Base-by-base conservation (phyloP, 1,140 invertebrate species). In the Dinoponera quadriceps region DNA sequence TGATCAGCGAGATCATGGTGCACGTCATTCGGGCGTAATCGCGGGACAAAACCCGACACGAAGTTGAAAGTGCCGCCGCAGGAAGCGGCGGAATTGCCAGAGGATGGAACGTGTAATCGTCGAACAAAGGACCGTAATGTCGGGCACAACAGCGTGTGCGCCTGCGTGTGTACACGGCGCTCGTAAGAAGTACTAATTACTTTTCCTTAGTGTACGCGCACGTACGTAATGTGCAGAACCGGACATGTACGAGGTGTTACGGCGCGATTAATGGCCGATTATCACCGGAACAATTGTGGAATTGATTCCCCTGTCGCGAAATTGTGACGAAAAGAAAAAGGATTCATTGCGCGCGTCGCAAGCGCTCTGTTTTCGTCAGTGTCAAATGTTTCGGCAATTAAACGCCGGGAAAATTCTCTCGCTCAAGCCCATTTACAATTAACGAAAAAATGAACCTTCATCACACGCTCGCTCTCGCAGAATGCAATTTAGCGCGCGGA, bases 121-220 rank as follows among this genome's bases (percentile, higher is more conserved):
- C 4, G 18, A 74, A 74, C 75, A 63, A 75, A 69, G 55, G 20
- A 5, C 13, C 44, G 29, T 68, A 55, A 77, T 72, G 18, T 60
- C n/a, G 11, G 9, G 33, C 13, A 71, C 3, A 71, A 71, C 54
- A 51, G 51, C 16, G 13, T 20, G 49, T 49, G 66, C 63, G 51
- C 29, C 18, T 81, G 48, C 65, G 65, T 65, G 16, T 25, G 25
- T 49, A 48, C 27, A 48, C 11, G 16, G 29, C 18, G 22, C 20
- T 22, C 20, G 22, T 77, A 85, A 87, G 66, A 77, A 77, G 33
- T 29, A 66, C 54, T 85, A 87, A 87, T 87, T 88, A 85, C 51
- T 85, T 87, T 87, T 85, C 38, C 33, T 18, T 49, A 11, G 18
- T 20, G 18, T 16, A 75, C 27, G 20, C 25, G 13, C 0, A 13